Evolutionary conservation across 2,113 vertebrate species (phyloP).

Genomic region (Capreolus pygargus): DNA sequence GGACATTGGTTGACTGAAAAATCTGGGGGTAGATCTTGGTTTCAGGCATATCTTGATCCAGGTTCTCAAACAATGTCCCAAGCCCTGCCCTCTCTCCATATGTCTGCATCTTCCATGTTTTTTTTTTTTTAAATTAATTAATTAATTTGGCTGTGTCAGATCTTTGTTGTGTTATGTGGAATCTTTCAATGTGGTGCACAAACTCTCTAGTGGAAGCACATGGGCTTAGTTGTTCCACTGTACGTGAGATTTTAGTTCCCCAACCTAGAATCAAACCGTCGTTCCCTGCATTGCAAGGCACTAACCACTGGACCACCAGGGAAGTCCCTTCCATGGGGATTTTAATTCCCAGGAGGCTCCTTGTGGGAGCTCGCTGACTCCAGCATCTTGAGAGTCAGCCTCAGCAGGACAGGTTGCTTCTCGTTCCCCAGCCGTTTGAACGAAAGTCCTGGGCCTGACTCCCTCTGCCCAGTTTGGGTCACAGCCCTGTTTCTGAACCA

Average conservation of each 20-base stretch:
- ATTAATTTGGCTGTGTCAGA: neutral
- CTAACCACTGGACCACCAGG: neutral
- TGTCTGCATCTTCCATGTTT: neutral
- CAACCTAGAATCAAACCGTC: rapidly evolving
- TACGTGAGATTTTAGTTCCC: neutral
- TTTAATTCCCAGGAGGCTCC: neutral
- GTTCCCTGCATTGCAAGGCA: neutral
- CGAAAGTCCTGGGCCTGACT: neutral
- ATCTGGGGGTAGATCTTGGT: rapidly evolving
- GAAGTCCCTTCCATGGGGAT: rapidly evolving
- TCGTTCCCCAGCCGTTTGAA: neutral
- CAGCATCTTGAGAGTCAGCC: rapidly evolving
- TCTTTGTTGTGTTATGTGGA: neutral
- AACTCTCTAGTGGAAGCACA: neutral
- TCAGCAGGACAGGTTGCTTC: no score
- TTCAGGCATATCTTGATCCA: neutral
- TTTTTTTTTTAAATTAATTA: neutral
- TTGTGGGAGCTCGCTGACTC: rapidly evolving
- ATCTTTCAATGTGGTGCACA: neutral
- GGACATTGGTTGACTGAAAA: neutral
- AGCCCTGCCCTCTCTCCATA: rapidly evolving
- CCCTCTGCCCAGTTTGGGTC: neutral
- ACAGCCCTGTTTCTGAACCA: neutral
- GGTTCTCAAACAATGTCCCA: neutral
- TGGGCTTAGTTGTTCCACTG: neutral